Evolutionary conservation across 2,113 vertebrate species (phyloP).

Genomic region (Tenebrosternarchus preto): DNA sequence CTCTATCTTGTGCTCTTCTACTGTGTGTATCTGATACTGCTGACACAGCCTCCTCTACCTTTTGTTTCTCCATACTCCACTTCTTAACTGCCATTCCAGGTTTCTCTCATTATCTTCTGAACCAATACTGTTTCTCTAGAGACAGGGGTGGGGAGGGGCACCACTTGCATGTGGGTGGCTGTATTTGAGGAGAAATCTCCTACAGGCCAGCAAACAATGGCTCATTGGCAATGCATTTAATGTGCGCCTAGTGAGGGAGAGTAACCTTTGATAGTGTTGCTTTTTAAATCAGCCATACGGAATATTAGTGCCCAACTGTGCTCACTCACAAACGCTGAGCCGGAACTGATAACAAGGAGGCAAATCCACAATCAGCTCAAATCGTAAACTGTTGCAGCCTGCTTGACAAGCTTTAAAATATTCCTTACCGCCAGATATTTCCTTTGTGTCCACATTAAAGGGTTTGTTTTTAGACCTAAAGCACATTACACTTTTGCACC

Average conservation of each 20-base stretch:
- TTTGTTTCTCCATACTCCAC: slow-evolving; percentile 20
- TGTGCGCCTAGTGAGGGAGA: not conserved
- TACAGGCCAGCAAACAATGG: slow-evolving; percentile 24
- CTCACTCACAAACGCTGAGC: not conserved
- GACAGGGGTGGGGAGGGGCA: slow-evolving; percentile 15
- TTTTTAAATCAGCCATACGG: not conserved
- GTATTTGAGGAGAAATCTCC: slow-evolving; percentile 26
- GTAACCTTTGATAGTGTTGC: not conserved
- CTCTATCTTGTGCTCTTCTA: not conserved
- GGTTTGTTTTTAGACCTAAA: slow-evolving; percentile 38
- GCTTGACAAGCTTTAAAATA: not conserved
- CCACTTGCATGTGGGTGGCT: slow-evolving; percentile 37
- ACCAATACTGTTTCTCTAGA: slow-evolving; percentile 37
- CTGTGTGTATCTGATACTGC: slow-evolving; percentile 28
- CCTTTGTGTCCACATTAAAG: slow-evolving; percentile 6
- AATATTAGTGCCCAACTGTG: not conserved
- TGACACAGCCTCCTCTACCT: slow-evolving; percentile 42
- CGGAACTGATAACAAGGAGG: not conserved
- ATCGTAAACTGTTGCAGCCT: not conserved
- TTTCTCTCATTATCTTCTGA: slow-evolving; percentile 49
- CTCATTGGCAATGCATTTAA: slow-evolving; percentile 7
- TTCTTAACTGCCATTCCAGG: slow-evolving; percentile 36
- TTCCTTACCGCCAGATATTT: not conserved
- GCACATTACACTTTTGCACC: slow-evolving; percentile 58
- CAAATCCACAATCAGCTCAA: not conserved